phyloP scores from a whole-genome alignment of 2,113 vertebrate genomes.

The Synchiropus splendidus region DNA sequence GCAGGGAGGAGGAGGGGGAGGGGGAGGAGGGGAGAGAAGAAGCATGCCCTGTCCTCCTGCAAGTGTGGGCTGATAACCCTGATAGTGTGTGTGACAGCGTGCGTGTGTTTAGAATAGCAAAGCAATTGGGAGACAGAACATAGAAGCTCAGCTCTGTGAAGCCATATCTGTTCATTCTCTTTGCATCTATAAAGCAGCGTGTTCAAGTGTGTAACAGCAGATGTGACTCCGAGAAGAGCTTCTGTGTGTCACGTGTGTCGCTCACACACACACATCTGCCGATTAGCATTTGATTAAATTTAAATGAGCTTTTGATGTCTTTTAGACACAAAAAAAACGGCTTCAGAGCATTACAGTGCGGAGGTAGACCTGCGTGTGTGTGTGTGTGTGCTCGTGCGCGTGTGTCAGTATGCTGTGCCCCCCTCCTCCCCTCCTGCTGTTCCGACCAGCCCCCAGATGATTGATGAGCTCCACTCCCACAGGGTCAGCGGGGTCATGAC shows the following conservation, averaged over 20 bases:
- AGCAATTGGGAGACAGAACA: background rate
- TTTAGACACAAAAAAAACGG: too few relatives aligned
- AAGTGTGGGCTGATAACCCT: constrained; percentile 55
- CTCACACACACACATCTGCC: too few relatives aligned
- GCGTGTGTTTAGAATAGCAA: constrained; percentile 4
- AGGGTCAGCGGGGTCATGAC: constrained; percentile 56
- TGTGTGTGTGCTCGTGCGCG: constrained; percentile 20
- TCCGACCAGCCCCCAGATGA: constrained; percentile 55
- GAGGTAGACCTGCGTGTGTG: constrained; percentile 1
- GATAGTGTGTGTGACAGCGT: constrained; percentile 31
- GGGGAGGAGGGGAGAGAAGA: constrained; percentile 38
- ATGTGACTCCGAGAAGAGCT: background rate
- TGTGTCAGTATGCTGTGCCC: constrained; percentile 16
- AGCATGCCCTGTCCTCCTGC: constrained; percentile 52
- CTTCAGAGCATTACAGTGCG: too few relatives aligned
- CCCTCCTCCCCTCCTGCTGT: constrained; percentile 38
- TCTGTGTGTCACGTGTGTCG: constrained; percentile 17
- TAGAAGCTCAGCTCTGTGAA: too few relatives aligned
- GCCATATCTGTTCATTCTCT: background rate
- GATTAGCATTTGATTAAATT: too few relatives aligned
- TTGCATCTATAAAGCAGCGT: constrained; percentile 8
- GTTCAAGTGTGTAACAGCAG: constrained; percentile 3
- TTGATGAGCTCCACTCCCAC: constrained; percentile 63
- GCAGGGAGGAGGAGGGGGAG: constrained; percentile 26
- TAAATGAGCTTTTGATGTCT: too few relatives aligned